Percentiles rank a stretch among this genome's conserved stretches.
These are phyloP conservation scores for Pollenia amentaria DNA, from an alignment of 2,888 invertebrate species.

Conservation along the genomic window DNA sequence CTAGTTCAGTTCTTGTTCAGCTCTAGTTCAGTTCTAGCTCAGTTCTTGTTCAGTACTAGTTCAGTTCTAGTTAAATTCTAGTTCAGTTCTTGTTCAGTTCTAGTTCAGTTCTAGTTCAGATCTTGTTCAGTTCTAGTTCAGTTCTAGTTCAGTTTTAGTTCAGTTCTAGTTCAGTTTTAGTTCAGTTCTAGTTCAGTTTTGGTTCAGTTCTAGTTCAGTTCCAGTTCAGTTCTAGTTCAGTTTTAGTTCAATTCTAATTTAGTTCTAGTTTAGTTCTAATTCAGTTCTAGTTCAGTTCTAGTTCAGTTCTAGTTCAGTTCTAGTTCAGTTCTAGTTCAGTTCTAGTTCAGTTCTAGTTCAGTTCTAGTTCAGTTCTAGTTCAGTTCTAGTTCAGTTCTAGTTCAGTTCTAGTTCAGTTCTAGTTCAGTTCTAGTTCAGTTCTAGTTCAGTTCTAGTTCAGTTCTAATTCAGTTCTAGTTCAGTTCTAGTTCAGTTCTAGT, in stretches of 20 bases:
- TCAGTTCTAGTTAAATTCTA: too few species aligned
- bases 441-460: background rate
- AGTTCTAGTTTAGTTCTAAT: background rate
- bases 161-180: too few species aligned
- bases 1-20: too few species aligned
- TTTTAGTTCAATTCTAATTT: background rate
- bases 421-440: background rate
- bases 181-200: too few species aligned
- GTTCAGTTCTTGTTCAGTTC: too few species aligned
- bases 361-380: background rate
- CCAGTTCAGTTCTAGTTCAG: background rate
- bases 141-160: too few species aligned
- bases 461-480: conserved; percentile 3
- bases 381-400: background rate
- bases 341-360: background rate
- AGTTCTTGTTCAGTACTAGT: too few species aligned
- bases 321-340: background rate
- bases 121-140: too few species aligned
- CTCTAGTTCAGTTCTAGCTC: too few species aligned
- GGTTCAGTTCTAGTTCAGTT: too few species aligned
- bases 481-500: conserved; percentile 1
- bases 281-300: background rate
- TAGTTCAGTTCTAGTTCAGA: too few species aligned
- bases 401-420: background rate
- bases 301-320: background rate